Evolutionary conservation across 2,113 vertebrate genomes (phyloP), one percentile per base, ranked within the genome.

Genomic region (Pipa parva): DNA sequence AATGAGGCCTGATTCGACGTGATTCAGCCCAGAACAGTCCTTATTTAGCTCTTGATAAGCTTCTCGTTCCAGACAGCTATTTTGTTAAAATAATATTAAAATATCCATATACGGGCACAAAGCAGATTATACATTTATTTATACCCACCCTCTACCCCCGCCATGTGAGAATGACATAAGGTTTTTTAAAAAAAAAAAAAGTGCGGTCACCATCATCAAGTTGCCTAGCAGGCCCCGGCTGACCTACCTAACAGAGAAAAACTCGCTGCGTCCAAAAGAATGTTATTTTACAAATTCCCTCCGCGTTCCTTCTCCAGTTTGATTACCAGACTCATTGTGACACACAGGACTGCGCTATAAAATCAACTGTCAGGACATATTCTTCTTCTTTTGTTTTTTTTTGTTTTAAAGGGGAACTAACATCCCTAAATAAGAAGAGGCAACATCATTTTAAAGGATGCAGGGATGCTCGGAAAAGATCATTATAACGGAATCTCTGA

Each of bases 31-130:
- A 84, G 82, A 85, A 1, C 76, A 79, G 77, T 17, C 81, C 84
- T 79, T 73, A 84, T 77, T 80, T 83, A 83, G 74, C 71, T 76
- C 86, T 80, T 84, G 81, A 88, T 76, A 85, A 78, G 58, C 73
- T 78, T 74, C 86, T 76, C 81, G 72, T 73, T 64, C 72, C 81
- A 89, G 85, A 89, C 84, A 86, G 84, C 82, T 83, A 73, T 89
- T 90, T 89, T 88, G 87, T 87, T 86, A 86, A 82, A 84, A 77
- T 81, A 65, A 84, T 86, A 89, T 89, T 90, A 87, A 85, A 89
- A 89, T 69, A 60, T 80, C 84, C 74, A 26, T 63, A 81, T 76
- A 66, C 74, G 75, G 63, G 24, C 8, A n/a, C 2, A 2, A 7
- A 45, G 37, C 49, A 21, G 5, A 15, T 21, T 5, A 9, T 58